Evolutionary conservation across 2,797 vertebrate species (phyloP).

Genomic region (Fringilla coelebs): DNA sequence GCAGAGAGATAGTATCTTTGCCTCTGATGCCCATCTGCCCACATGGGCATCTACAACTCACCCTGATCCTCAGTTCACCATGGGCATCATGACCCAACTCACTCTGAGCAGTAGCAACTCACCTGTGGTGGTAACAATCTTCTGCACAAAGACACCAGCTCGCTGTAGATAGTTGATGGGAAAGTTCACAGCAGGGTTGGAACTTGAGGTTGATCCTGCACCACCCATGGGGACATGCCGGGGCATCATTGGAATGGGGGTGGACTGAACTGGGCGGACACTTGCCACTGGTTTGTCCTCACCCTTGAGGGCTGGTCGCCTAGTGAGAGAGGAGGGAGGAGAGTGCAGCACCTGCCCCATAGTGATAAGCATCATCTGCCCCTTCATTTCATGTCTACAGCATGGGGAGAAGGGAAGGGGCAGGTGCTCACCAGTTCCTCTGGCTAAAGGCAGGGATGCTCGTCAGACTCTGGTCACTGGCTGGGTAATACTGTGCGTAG

Average conservation of each 20-base stretch:
- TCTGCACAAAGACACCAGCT: constrained; percentile 95
- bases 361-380: neutral
- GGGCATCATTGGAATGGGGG: constrained; percentile 99
- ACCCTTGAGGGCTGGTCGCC: constrained; percentile 86
- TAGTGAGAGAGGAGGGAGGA: constrained; percentile 56
- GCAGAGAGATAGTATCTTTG: neutral
- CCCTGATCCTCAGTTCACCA: constrained; percentile 44
- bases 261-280: constrained; percentile 95
- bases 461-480: constrained; percentile 87
- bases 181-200: constrained; percentile 85
- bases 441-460: constrained; percentile 95
- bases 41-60: constrained; percentile 4
- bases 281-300: constrained; percentile 97
- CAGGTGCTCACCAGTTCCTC: constrained; percentile 87
- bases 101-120: neutral
- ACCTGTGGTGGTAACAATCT: constrained; percentile 97
- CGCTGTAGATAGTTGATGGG: constrained; percentile 96
- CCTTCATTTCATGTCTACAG: neutral
- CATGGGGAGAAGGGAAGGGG: neutral
- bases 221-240: constrained; percentile 86
- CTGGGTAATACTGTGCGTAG: constrained; percentile 96
- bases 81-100: neutral
- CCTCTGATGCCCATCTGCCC: neutral
- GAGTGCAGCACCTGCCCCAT: neutral
- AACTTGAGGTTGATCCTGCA: constrained; percentile 77